Base-by-base conservation (phyloP, 1,140 invertebrate species). In the Phthorimaea operculella region DNA sequence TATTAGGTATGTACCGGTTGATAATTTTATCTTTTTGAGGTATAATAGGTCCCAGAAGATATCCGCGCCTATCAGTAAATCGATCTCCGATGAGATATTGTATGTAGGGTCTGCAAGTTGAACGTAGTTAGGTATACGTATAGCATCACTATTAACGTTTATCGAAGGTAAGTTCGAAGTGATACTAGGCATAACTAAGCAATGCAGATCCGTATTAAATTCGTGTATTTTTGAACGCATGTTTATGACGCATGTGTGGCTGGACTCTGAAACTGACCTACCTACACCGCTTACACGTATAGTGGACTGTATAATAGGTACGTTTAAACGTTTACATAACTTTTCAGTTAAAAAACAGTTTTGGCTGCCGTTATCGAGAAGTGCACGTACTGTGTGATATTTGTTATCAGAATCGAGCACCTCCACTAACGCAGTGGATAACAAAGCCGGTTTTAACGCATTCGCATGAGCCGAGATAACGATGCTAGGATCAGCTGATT, bases 251-350 rank as follows among this genome's bases (percentile, higher is more conserved):
- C 52, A 54, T 5, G 21, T 12, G 36, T 42, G 21, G 18, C 16
- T 45, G 6, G 52, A 45, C 10, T 54, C n/a, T 2, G 52, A 18
- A 10, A 54, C 42, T 11, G 39, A 11, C 11, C 17, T n/a, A 11
- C 39, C 52, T 54, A 54, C 52, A 12, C 52, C 52, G 17, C 15
- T 15, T 11, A 54, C 28, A 44, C 52, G 52, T 21, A 54, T 33
- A 54, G 52, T 54, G 52, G 42, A 54, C 52, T 54, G 52, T 54
- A 54, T 45, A 15, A 21, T 28, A 36, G 36, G 52, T 18, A 54
- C 8, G 12, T 54, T 54, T 54, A 54, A 45, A 18, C 52, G 52
- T 45, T 54, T 54, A 47, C 36, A 54, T 36, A 54, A 45, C 9
- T 45, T 54, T 17, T 54, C 52, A 18, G 39, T 18, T 7, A 54